Evolutionary conservation across 2,797 vertebrate species (phyloP).

Genomic region (Mormyrops attenuatus): DNA sequence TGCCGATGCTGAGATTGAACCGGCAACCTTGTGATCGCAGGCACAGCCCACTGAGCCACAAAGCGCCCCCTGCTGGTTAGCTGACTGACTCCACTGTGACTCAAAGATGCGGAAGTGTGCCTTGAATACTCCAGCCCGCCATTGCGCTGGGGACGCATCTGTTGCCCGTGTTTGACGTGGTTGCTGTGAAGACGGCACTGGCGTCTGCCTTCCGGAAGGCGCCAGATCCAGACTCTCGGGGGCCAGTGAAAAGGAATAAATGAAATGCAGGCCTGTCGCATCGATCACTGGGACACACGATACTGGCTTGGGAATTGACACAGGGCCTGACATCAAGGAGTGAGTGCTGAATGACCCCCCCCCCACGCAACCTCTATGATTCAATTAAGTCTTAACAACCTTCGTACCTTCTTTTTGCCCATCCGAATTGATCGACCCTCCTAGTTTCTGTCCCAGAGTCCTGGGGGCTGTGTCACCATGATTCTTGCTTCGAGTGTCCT

Average conservation of each 20-base stretch:
- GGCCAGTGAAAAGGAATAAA: background rate
- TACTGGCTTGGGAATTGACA: background rate
- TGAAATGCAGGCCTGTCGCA: background rate
- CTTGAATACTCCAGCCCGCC: background rate
- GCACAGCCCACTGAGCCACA: background rate
- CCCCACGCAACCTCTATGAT: slow-evolving; percentile 30
- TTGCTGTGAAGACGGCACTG: background rate
- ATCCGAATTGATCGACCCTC: background rate
- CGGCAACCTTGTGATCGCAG: background rate
- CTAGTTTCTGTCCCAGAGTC: background rate
- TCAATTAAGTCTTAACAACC: slow-evolving; percentile 35
- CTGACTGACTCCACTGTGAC: background rate
- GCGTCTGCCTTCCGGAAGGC: background rate
- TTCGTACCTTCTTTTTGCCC: slow-evolving; percentile 38
- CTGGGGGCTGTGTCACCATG: background rate
- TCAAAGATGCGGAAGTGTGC: background rate
- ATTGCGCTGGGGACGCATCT: background rate
- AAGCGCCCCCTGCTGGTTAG: background rate
- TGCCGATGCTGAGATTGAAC: background rate
- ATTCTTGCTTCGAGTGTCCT: background rate
- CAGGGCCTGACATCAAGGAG: background rate
- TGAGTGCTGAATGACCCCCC: slow-evolving; percentile 29
- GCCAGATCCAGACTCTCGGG: background rate
- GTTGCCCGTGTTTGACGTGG: background rate
- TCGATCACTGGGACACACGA: background rate